phyloP scores from a whole-genome alignment of 2,113 vertebrate species.

The Petroica traversi region DNA sequence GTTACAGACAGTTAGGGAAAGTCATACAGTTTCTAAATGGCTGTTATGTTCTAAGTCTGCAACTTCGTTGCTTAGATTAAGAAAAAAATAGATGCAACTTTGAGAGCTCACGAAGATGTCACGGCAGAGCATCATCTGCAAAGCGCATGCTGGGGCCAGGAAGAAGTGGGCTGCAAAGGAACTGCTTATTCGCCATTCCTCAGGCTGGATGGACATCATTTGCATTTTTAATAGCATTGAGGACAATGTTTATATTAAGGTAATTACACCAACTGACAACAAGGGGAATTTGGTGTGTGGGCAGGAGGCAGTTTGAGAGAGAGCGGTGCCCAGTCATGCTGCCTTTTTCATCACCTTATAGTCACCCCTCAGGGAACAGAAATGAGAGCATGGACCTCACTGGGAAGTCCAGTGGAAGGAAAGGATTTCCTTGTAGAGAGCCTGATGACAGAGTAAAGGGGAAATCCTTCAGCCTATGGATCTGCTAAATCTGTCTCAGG shows the following conservation, averaged over 20 bases:
- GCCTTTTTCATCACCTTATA: not conserved
- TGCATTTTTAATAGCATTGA: not conserved
- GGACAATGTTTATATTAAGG: not conserved
- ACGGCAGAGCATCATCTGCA: not conserved
- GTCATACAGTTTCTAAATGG: constrained; percentile 53
- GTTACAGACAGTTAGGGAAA: constrained; percentile 49
- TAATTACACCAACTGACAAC: not conserved
- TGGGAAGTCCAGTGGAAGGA: not conserved
- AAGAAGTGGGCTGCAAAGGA: not conserved
- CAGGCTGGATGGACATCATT: not conserved
- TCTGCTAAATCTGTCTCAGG: not conserved
- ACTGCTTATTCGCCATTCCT: not conserved
- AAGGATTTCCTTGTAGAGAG: not conserved
- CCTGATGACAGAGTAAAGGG: not conserved
- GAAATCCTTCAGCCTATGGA: not conserved
- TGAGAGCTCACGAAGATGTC: not conserved
- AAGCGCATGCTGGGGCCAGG: not conserved
- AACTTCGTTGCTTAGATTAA: not conserved
- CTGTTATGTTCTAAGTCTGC: constrained; percentile 24
- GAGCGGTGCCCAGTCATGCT: not conserved
- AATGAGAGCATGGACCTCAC: not conserved
- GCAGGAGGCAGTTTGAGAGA: not conserved
- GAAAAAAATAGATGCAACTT: not conserved
- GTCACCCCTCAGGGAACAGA: not conserved
- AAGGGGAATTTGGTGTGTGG: not conserved